phyloP scores from a whole-genome alignment of 2,888 invertebrate species.

The Blera fallax region DNA sequence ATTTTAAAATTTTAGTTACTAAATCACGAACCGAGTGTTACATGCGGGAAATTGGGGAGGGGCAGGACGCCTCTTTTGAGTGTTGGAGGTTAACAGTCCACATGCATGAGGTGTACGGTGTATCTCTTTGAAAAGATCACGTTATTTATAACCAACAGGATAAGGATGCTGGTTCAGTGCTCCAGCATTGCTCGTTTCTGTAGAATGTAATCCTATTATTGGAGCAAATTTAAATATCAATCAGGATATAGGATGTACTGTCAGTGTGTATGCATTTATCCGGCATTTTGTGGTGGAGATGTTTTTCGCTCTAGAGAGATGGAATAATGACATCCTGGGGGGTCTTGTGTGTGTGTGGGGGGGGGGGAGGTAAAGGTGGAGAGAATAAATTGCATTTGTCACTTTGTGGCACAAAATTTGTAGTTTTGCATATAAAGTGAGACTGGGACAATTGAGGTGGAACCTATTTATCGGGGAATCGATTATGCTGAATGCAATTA shows the following conservation, averaged over 20 bases:
- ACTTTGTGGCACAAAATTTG: conserved; percentile 40
- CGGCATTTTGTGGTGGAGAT: neutral
- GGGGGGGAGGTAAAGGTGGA: neutral
- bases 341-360: too few relatives aligned
- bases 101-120: neutral
- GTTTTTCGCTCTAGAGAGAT: neutral
- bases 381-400: conserved; percentile 36
- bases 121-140: conserved; percentile 23
- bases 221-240: conserved; percentile 58
- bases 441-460: conserved; percentile 23
- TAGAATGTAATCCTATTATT: conserved; percentile 58
- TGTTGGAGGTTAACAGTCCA: conserved; percentile 9
- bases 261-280: conserved; percentile 36
- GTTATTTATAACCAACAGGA: conserved; percentile 27
- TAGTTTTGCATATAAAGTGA: conserved; percentile 48
- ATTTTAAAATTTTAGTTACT: conserved; percentile 31
- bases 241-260: conserved; percentile 34
- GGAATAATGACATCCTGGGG: neutral
- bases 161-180: conserved; percentile 1
- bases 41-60: neutral
- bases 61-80: neutral
- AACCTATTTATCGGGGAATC: conserved; percentile 25
- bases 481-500: conserved; percentile 26
- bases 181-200: neutral
- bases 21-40: conserved; percentile 27